Evolutionary conservation across 2,888 invertebrate species (phyloP).

Genomic region (Leucozona laternaria): DNA sequence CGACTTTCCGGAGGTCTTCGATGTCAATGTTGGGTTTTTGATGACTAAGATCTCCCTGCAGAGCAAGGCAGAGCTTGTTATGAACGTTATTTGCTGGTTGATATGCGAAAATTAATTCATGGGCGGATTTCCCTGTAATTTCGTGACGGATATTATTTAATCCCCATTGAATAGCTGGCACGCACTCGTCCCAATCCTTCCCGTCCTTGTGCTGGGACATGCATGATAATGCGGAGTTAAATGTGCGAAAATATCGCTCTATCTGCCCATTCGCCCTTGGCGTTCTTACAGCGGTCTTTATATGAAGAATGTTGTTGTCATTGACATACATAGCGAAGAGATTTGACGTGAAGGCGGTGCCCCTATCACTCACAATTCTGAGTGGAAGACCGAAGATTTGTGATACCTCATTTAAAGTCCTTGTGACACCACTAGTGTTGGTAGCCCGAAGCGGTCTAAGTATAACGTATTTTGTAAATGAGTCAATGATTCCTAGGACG

Average conservation of each 20-base stretch:
- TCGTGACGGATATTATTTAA: too few species aligned
- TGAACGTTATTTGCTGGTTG: constrained; percentile 5
- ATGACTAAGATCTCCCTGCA: not conserved
- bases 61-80: constrained; percentile 6
- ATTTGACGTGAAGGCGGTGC: constrained; percentile 74
- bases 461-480: constrained; percentile 39
- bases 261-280: constrained; percentile 70
- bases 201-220: constrained; percentile 10
- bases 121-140: too few species aligned
- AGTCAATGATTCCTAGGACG: too few species aligned
- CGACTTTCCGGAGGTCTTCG: not conserved
- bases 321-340: constrained; percentile 70
- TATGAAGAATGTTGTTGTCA: constrained; percentile 65
- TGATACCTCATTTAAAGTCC: constrained; percentile 25
- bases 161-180: constrained; percentile 6
- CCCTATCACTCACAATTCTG: constrained; percentile 76
- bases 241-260: constrained; percentile 53
- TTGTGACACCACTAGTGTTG: constrained; percentile 18
- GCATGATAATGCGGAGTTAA: constrained; percentile 14
- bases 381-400: constrained; percentile 74
- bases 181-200: constrained; percentile 10
- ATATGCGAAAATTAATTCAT: too few species aligned
- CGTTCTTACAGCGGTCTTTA: constrained; percentile 22
- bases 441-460: constrained; percentile 35
- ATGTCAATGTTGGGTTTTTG: not conserved